Percentiles rank a stretch among this genome's conserved stretches.
Evolutionary conservation across 2,888 invertebrate species (phyloP).

Genomic region (Hydriomena furcata): DNA sequence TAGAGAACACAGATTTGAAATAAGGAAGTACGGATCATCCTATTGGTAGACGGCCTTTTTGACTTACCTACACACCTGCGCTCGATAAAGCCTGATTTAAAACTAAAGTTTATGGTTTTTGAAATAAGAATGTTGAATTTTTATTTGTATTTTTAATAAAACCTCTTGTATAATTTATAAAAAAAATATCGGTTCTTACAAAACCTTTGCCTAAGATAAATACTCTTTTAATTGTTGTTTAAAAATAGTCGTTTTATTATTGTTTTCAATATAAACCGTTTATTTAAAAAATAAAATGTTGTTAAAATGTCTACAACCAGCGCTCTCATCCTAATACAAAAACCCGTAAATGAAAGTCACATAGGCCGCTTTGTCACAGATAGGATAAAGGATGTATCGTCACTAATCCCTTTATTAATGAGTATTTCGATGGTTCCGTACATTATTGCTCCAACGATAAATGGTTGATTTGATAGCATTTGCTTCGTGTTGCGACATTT

Average conservation of each 20-base stretch:
- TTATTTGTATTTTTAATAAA: too few relatives aligned
- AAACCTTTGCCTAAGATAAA: too few relatives aligned
- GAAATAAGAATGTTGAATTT: constrained; percentile 7
- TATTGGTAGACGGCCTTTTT: constrained; percentile 51
- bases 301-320: too few relatives aligned
- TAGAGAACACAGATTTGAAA: constrained; percentile 70
- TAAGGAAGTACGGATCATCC: constrained; percentile 65
- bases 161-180: too few relatives aligned
- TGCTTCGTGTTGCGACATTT: too few relatives aligned
- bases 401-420: constrained; percentile 58
- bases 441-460: constrained; percentile 26
- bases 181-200: too few relatives aligned
- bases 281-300: too few relatives aligned
- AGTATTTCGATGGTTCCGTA: constrained; percentile 48
- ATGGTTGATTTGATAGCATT: constrained; percentile 6
- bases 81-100: constrained; percentile 27
- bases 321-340: neutral
- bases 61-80: constrained; percentile 41
- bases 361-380: constrained; percentile 7
- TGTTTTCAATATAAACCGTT: too few relatives aligned
- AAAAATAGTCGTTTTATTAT: too few relatives aligned
- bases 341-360: neutral
- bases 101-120: constrained; percentile 15
- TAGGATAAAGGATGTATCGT: constrained; percentile 48
- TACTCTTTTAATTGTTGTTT: too few relatives aligned